A percentile compares a stretch with the other conserved stretches of the same genome.
Conservation (phyloP, 2,113 vertebrate species). For the Neolamprologus devosi region DNA sequence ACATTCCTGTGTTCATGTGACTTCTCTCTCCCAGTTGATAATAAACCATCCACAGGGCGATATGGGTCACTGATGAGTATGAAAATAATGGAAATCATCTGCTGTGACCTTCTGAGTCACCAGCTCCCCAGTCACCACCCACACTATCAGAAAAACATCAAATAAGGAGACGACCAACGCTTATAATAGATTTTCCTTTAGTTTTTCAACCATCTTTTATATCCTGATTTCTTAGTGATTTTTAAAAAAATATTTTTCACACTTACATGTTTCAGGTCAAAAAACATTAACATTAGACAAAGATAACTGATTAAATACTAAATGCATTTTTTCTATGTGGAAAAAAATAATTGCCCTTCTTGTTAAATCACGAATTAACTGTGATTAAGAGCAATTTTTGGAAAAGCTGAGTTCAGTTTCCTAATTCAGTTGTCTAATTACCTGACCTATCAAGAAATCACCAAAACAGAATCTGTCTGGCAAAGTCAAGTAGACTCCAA, state of each 20-base stretch:
- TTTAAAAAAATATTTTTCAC: not conserved
- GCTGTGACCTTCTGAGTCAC: not conserved
- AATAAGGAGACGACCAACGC: not conserved
- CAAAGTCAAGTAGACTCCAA: not conserved
- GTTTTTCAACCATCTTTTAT: not conserved
- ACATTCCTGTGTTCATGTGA: not conserved
- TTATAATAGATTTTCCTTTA: not conserved
- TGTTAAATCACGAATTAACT: not conserved
- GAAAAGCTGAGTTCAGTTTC: not conserved
- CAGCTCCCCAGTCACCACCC: not conserved
- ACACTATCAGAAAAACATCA: not conserved
- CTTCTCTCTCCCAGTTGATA: not conserved
- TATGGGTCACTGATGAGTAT: not conserved
- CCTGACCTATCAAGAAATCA: not conserved
- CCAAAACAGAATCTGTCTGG: not conserved
- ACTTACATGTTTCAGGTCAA: not conserved
- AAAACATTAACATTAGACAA: not conserved
- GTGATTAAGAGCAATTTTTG: not conserved
- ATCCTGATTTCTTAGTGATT: not conserved
- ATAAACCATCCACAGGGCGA: not conserved
- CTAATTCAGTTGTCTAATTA: not conserved
- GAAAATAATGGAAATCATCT: not conserved
- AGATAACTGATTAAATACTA: not conserved
- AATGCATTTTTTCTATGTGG: not conserved
- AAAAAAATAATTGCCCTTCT: not conserved